Base-by-base conservation (phyloP, 2,797 vertebrate genomes). In the Falco berigora region DNA sequence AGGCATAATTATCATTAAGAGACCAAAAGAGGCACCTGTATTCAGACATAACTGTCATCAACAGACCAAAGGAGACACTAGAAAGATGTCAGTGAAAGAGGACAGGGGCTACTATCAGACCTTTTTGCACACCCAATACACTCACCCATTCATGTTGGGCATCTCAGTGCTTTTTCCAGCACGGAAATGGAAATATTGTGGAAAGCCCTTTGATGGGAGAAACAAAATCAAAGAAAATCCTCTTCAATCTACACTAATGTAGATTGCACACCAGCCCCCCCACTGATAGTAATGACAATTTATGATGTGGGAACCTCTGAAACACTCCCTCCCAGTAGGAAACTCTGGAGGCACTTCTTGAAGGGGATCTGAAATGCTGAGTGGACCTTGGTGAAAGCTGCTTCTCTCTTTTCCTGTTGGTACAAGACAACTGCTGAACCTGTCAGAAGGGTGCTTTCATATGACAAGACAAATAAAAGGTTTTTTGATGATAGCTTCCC, bases 51-150 rank as follows among this genome's bases (percentile, higher is more conserved):
- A 8, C 13, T 83, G 36, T n/a, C 14, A 67, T 15, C 22, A 46
- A 61, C 34, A 44, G 24, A 74, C 22, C 21, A 78, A 59, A 69
- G 53, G 6, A 75, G 6, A 6, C 12, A 61, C 58, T 53, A 42
- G 30, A 52, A 78, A 56, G 15, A 73, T 16, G 6, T 18, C 8
- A 84, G 17, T 7, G 40, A 75, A 63, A 74, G n/a, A 73, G 17
- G 13, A 36, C 25, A 78, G 8, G 24, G 6, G 8, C 81, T 80
- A 34, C 17, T 52, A 15, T 44, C 56, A 71, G 34, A 81, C 9
- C 7, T 52, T 10, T 81, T 52, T 53, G 17, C 0, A 0, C 5
- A 58, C 21, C 13, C 1, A 55, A 8, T n/a, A 9, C 24, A 40
- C 46, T 64, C 14, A 24, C 19, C 2, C 15, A n/a, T 66, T 88